These are phyloP conservation scores for Lomographa bimaculata DNA, from an alignment of 2,888 invertebrate genomes.

Conservation along the genomic window DNA sequence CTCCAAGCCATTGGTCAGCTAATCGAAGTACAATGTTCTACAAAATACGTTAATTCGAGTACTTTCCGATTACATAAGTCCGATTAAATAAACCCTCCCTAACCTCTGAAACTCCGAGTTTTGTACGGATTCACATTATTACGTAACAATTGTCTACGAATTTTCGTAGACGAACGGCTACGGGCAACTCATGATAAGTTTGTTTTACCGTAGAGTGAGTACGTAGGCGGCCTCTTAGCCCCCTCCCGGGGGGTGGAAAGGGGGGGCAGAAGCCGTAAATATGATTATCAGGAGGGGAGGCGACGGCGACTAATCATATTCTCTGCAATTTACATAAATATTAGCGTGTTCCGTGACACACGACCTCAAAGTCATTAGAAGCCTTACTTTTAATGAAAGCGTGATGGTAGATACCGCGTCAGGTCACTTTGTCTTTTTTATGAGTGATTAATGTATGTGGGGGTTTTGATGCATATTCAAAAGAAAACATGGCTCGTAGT, in stretches of 20 bases:
- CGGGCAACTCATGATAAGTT: conserved; percentile 17
- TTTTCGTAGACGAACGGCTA: conserved; percentile 25
- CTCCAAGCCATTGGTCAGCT: too few relatives aligned
- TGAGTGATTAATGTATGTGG: conserved; percentile 81
- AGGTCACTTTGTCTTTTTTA: conserved; percentile 80
- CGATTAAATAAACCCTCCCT: conserved; percentile 6
- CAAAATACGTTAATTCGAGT: too few relatives aligned
- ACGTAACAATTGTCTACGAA: conserved; percentile 30
- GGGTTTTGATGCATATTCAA: conserved; percentile 64
- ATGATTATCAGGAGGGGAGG: conserved; percentile 82
- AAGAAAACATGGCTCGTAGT: conserved; percentile 30
- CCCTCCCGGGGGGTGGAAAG: conserved; percentile 18
- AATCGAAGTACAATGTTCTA: too few relatives aligned
- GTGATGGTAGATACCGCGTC: conserved; percentile 68
- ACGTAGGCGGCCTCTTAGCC: conserved; percentile 31
- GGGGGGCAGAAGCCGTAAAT: conserved; percentile 70
- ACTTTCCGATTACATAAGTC: conserved; percentile 9
- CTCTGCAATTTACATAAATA: conserved; percentile 83
- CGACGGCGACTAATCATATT: conserved; percentile 82
- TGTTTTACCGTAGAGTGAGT: conserved; percentile 42
- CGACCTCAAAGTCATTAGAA: conserved; percentile 62
- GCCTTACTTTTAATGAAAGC: conserved; percentile 39
- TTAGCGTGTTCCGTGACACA: conserved; percentile 81
- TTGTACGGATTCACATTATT: conserved; percentile 6
- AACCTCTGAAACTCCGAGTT: conserved; percentile 3